A percentile compares a stretch with the other conserved stretches of the same genome.
These are phyloP conservation scores for Actinostola sp. DNA, from an alignment of 92 coral and sea anemone genomes.

Conservation along the genomic window DNA sequence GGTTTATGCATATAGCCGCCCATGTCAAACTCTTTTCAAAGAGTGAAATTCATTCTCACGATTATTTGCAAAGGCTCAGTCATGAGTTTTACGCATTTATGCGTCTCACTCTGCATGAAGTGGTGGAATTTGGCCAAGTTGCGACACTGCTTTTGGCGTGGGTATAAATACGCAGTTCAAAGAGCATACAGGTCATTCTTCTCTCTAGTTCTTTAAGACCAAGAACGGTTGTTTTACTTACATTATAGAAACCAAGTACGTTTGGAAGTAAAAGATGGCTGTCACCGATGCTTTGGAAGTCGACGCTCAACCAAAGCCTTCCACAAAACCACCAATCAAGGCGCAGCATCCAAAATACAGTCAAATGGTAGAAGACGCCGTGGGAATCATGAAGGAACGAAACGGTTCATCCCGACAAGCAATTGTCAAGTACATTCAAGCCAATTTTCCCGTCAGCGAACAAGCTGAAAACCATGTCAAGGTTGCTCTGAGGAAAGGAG, in stretches of 20 bases:
- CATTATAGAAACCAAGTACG: background rate
- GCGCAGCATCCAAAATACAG: constrained; percentile 75
- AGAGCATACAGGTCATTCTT: background rate
- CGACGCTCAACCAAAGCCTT: constrained; percentile 2
- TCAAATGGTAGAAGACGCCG: constrained; percentile 85
- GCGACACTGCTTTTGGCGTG: background rate
- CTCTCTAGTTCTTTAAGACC: background rate
- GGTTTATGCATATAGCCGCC: no score
- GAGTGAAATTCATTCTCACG: background rate
- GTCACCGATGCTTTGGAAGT: background rate
- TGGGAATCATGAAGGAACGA: constrained; percentile 70
- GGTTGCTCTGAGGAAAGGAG: constrained; percentile 73
- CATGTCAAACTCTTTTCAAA: background rate
- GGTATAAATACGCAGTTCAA: background rate
- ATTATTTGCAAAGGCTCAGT: background rate
- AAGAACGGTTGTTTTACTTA: no score
- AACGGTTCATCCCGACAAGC: constrained; percentile 91
- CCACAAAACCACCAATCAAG: constrained; percentile 51
- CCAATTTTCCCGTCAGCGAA: constrained; percentile 72
- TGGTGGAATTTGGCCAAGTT: constrained; percentile 7
- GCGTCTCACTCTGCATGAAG: background rate
- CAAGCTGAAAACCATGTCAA: constrained; percentile 60
- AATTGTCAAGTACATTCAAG: constrained; percentile 70
- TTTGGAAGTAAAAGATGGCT: constrained; percentile 1
- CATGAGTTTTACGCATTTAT: background rate